Conservation (phyloP, 2,113 vertebrate species). For the Hypomesus transpacificus region DNA sequence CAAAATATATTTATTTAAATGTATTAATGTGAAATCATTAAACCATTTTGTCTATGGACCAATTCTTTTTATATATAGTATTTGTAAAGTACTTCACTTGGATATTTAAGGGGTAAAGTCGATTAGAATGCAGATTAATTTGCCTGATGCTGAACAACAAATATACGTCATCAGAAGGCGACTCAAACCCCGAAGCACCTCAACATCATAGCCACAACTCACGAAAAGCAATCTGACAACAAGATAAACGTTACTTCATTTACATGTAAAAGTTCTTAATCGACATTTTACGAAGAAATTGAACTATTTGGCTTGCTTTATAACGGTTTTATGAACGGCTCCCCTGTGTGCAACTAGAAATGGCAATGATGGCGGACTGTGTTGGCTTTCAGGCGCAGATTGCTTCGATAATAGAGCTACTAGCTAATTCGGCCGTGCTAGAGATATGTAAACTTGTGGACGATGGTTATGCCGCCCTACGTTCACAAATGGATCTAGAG, state of each 20-base stretch:
- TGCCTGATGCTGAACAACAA: constrained; percentile 41
- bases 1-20: too few relatives aligned
- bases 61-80: neutral
- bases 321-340: neutral
- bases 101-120: neutral
- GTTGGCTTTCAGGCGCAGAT: constrained; percentile 62
- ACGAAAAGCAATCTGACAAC: too few relatives aligned
- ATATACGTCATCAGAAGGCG: constrained; percentile 60
- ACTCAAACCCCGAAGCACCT: constrained; percentile 16
- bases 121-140: neutral
- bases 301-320: neutral
- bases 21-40: too few relatives aligned
- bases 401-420: constrained; percentile 60
- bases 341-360: too few relatives aligned
- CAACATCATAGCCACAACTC: neutral
- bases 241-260: too few relatives aligned
- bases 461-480: constrained; percentile 58
- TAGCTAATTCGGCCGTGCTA: constrained; percentile 65
- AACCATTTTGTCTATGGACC: too few relatives aligned
- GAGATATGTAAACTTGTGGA: constrained; percentile 67
- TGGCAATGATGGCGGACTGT: constrained; percentile 57
- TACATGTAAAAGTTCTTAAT: too few relatives aligned
- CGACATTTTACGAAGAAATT: neutral
- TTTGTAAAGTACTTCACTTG: neutral
- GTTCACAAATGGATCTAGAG: constrained; percentile 49